phyloP scores from a whole-genome alignment of 2,888 invertebrate genomes.

The Drosophila percnosoma region DNA sequence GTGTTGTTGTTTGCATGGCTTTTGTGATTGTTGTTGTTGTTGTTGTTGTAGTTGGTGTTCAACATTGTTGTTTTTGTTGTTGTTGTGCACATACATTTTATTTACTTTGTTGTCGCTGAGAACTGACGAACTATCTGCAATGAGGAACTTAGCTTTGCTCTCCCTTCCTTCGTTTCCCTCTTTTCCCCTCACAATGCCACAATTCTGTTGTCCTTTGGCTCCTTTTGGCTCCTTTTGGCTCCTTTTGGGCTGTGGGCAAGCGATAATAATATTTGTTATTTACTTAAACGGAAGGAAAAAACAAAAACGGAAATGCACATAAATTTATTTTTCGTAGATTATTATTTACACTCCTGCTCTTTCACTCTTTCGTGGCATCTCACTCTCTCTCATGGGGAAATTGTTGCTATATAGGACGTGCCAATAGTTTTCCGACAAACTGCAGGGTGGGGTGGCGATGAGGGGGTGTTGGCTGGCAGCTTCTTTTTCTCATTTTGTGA shows the following conservation, averaged over 20 bases:
- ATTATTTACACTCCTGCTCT: constrained; percentile 53
- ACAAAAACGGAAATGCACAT: constrained; percentile 83
- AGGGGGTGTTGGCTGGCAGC: neutral
- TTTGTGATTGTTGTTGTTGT: constrained; percentile 27
- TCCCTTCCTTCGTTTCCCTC: neutral
- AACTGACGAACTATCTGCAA: constrained; percentile 54
- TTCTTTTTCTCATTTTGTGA: constrained; percentile 2
- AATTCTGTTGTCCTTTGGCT: constrained; percentile 34
- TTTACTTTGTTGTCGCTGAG: constrained; percentile 42
- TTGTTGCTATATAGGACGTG: constrained; percentile 16
- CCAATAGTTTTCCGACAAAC: constrained; percentile 37
- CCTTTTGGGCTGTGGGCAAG: constrained; percentile 62
- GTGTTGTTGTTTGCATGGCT: constrained; percentile 39
- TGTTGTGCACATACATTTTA: constrained; percentile 31
- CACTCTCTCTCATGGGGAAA: neutral
- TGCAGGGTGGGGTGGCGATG: neutral
- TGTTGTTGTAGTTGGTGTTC: constrained; percentile 16
- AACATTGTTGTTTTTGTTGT: constrained; percentile 12
- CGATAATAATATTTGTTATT: constrained; percentile 84
- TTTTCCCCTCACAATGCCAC: neutral
- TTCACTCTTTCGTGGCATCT: neutral
- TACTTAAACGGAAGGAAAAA: constrained; percentile 82
- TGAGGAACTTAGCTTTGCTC: constrained; percentile 37
- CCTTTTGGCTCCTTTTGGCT: constrained; percentile 21
- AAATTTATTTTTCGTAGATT: constrained; percentile 82